A percentile compares a stretch with the other conserved stretches of the same genome.
These are phyloP conservation scores for Laspeyria flexula DNA, from an alignment of 2,888 invertebrate genomes.

Conservation along the genomic window DNA sequence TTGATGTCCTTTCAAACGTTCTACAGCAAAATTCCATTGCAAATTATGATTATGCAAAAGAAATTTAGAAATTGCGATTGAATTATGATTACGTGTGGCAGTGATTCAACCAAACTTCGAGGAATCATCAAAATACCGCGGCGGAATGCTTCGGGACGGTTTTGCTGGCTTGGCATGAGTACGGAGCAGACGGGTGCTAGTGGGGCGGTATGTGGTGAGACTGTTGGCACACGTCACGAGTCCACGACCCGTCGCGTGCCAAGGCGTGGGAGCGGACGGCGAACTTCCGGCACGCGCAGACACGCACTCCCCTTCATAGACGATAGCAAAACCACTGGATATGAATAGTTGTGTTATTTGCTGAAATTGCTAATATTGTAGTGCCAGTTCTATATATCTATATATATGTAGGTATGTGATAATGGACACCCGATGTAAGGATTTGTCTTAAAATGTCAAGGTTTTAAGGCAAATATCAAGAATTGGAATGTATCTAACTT, in stretches of 20 bases:
- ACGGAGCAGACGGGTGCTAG: conserved; percentile 27
- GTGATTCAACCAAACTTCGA: conserved; percentile 24
- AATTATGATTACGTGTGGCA: too few relatives aligned
- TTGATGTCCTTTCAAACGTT: too few relatives aligned
- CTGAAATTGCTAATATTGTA: too few relatives aligned
- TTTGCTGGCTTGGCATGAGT: conserved; percentile 14
- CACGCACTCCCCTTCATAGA: conserved; percentile 44
- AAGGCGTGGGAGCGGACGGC: conserved; percentile 76
- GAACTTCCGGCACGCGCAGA: conserved; percentile 74
- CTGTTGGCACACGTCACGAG: conserved; percentile 46
- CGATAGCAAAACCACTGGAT: conserved; percentile 29
- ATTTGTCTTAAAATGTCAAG: too few relatives aligned
- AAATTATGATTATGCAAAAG: too few relatives aligned
- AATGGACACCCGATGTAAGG: too few relatives aligned
- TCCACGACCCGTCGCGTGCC: conserved; percentile 73
- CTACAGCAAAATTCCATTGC: too few relatives aligned
- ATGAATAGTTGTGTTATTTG: conserved; percentile 14
- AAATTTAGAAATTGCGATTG: too few relatives aligned
- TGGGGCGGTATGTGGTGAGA: conserved; percentile 28
- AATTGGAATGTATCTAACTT: too few relatives aligned
- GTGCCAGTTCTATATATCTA: too few relatives aligned
- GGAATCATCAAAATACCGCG: conserved; percentile 50
- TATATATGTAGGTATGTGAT: too few relatives aligned
- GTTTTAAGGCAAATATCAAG: too few relatives aligned
- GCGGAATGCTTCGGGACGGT: conserved; percentile 36